A percentile compares a stretch with the other conserved stretches of the same genome.
phyloP scores from a whole-genome alignment of 2,113 vertebrate species.

The Podarcis cretensis region DNA sequence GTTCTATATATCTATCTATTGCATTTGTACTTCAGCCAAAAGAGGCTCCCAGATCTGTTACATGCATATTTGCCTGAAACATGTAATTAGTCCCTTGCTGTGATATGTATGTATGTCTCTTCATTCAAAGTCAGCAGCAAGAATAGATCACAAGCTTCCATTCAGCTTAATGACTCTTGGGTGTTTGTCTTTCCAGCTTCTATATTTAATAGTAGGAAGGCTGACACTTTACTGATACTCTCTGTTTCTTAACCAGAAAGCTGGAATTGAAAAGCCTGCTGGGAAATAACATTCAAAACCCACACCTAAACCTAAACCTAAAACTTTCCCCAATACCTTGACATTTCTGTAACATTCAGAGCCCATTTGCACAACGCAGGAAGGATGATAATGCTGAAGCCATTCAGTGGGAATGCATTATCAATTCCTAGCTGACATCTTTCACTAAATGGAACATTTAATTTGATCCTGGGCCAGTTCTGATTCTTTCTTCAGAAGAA shows the following conservation, averaged over 20 bases:
- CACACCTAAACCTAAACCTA: constrained; percentile 25
- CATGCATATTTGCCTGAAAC: background rate
- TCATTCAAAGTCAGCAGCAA: background rate
- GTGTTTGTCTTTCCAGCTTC: constrained; percentile 23
- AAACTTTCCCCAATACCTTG: constrained; percentile 40
- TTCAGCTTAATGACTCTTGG: background rate
- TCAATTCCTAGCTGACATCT: constrained; percentile 66
- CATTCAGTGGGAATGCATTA: constrained; percentile 56
- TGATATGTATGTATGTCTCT: background rate
- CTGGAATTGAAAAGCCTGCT: background rate
- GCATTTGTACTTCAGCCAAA: too few species aligned
- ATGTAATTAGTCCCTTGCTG: background rate
- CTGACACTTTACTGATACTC: background rate
- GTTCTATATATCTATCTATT: too few species aligned
- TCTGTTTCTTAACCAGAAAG: constrained; percentile 26
- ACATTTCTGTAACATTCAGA: constrained; percentile 59
- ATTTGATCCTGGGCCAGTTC: constrained; percentile 58
- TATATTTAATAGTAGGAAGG: background rate
- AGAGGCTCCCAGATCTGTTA: background rate
- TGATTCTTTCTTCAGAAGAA: constrained; percentile 32
- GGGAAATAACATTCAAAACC: constrained; percentile 43
- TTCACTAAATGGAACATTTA: constrained; percentile 68
- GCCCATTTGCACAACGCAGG: constrained; percentile 37
- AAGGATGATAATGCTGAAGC: constrained; percentile 28
- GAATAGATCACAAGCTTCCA: background rate